A percentile compares a stretch with the other conserved stretches of the same genome.
phyloP scores from a whole-genome alignment of 1,140 invertebrate species.

The Meloidogyne exigua region DNA sequence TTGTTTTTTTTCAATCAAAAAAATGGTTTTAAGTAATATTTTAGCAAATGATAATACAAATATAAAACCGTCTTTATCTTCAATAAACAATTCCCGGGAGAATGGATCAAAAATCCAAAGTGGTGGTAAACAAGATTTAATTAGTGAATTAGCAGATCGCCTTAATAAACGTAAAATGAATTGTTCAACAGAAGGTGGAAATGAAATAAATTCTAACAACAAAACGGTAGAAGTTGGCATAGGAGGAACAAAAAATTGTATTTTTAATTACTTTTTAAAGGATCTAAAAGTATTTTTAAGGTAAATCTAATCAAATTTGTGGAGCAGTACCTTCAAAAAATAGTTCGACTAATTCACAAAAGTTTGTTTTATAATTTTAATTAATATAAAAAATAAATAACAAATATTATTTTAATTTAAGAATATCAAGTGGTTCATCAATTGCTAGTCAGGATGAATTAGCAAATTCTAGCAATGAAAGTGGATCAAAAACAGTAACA shows the following conservation, averaged over 20 bases:
- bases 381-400: too few relatives aligned
- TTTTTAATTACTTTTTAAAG: neutral
- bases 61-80: neutral
- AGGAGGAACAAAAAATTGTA: neutral
- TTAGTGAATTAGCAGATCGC: slow-evolving; percentile 19
- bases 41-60: neutral
- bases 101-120: neutral
- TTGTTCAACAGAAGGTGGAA: neutral
- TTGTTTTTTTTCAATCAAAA: neutral
- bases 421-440: slow-evolving; percentile 20
- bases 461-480: neutral
- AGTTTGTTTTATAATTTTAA: neutral
- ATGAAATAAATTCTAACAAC: neutral
- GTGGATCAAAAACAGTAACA: neutral
- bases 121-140: slow-evolving; percentile 6
- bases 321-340: neutral
- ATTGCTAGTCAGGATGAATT: slow-evolving; percentile 16
- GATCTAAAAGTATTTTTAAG: neutral
- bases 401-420: neutral
- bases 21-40: neutral
- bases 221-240: neutral
- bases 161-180: slow-evolving; percentile 19
- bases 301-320: neutral
- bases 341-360: neutral
- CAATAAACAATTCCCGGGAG: neutral